Evolutionary conservation across 1,140 invertebrate genomes (phyloP).

Genomic region (Neoseiulus cucumeris): DNA sequence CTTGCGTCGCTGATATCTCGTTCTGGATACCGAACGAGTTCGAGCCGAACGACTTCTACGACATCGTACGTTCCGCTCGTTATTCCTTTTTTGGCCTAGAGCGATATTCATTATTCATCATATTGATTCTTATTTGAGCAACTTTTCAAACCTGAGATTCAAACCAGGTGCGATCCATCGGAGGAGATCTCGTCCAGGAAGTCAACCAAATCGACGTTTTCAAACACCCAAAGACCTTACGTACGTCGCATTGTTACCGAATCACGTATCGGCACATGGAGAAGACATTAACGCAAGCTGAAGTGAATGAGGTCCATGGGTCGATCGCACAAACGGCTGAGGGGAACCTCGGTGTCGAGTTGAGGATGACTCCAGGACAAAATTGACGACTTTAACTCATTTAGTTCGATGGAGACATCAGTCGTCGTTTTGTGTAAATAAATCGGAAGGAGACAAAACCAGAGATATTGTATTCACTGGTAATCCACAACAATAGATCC

Average conservation of each 20-base stretch:
- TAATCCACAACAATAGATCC: too few relatives aligned
- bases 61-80: conserved; percentile 34
- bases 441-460: too few relatives aligned
- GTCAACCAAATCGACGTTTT: conserved; percentile 71
- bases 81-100: too few relatives aligned
- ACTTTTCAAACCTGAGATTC: too few relatives aligned
- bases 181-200: conserved; percentile 78
- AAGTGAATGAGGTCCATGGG: conserved; percentile 68
- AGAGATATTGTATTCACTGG: too few relatives aligned
- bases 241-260: conserved; percentile 67
- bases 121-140: too few relatives aligned
- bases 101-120: too few relatives aligned
- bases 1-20: conserved; percentile 77
- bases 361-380: conserved; percentile 38
- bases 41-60: conserved; percentile 75
- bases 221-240: conserved; percentile 58
- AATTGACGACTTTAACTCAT: too few relatives aligned
- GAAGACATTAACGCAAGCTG: conserved; percentile 56
- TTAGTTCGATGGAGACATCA: too few relatives aligned
- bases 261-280: conserved; percentile 88
- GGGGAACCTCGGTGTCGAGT: conserved; percentile 43
- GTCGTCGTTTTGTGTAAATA: too few relatives aligned
- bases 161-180: conserved; percentile 49
- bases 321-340: conserved; percentile 43
- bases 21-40: conserved; percentile 76